Percentiles rank a stretch among this genome's conserved stretches.
Conservation (phyloP, 2,888 invertebrate species). For the Tridacna crocea region DNA sequence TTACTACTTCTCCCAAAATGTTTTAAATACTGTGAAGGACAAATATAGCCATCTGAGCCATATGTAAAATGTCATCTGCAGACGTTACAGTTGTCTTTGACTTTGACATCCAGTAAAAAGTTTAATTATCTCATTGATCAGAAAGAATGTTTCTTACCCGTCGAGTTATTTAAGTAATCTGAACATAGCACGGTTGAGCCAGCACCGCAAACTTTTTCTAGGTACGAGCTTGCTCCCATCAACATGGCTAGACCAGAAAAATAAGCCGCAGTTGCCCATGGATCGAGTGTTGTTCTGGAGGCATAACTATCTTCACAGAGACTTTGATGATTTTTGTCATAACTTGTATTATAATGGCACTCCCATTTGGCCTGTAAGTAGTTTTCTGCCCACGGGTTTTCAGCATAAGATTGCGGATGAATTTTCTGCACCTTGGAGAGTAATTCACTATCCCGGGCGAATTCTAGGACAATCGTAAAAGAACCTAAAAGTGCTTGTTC, state of each 20-base stretch:
- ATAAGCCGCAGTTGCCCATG: conserved; percentile 38
- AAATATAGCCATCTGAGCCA: no score
- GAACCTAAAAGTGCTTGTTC: conserved; percentile 45
- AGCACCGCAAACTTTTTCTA: conserved; percentile 26
- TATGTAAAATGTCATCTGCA: no score
- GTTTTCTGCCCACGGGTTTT: conserved; percentile 42
- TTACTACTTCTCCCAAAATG: no score
- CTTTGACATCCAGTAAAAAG: no score
- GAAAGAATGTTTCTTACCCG: conserved; percentile 21
- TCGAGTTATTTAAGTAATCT: conserved; percentile 22
- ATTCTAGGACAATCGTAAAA: conserved; percentile 42
- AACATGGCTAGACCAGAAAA: conserved; percentile 34
- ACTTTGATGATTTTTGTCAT: conserved; percentile 33
- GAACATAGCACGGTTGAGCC: conserved; percentile 26
- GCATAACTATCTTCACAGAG: conserved; percentile 13
- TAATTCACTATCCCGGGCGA: conserved; percentile 31
- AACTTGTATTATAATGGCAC: conserved; percentile 48
- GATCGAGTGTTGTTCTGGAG: conserved; percentile 12
- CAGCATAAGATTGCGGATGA: conserved; percentile 11
- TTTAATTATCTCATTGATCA: no score
- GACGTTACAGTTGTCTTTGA: no score
- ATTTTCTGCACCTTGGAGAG: conserved; percentile 22
- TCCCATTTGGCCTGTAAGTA: conserved; percentile 42
- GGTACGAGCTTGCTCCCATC: conserved; percentile 17
- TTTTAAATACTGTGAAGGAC: no score